phyloP scores from a whole-genome alignment of 1,140 invertebrate species.

The Mercenaria mercenaria region DNA sequence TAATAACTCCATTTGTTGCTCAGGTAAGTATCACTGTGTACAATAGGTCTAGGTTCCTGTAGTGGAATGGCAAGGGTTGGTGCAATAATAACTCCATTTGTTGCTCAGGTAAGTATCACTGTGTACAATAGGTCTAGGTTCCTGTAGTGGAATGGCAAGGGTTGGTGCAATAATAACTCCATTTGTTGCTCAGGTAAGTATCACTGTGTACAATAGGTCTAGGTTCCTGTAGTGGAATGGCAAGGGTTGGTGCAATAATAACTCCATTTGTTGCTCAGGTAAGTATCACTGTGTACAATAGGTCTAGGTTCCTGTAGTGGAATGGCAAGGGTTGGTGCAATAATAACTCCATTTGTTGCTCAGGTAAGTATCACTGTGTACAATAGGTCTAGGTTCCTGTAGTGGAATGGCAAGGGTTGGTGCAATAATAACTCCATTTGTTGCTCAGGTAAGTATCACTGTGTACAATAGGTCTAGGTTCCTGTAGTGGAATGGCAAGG shows the following conservation, averaged over 20 bases:
- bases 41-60: slow-evolving; percentile 95
- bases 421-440: slow-evolving; percentile 96
- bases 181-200: slow-evolving; percentile 95
- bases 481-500: slow-evolving; percentile 95
- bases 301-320: slow-evolving; percentile 96
- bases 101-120: slow-evolving; percentile 94
- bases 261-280: slow-evolving; percentile 98
- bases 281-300: no score
- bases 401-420: slow-evolving; percentile 96
- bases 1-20: slow-evolving; percentile 96
- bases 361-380: slow-evolving; percentile 92
- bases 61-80: slow-evolving; percentile 96
- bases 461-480: slow-evolving; percentile 95
- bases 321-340: slow-evolving; percentile 96
- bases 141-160: slow-evolving; percentile 95
- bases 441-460: slow-evolving; percentile 94
- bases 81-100: slow-evolving; percentile 96
- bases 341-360: slow-evolving; percentile 96
- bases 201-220: no score
- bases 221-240: slow-evolving; percentile 95
- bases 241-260: slow-evolving; percentile 95
- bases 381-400: slow-evolving; percentile 96
- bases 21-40: slow-evolving; percentile 93
- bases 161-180: slow-evolving; percentile 97
- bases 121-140: slow-evolving; percentile 95